Conservation (phyloP, 2,888 invertebrate genomes). For the Rutpela maculata region DNA sequence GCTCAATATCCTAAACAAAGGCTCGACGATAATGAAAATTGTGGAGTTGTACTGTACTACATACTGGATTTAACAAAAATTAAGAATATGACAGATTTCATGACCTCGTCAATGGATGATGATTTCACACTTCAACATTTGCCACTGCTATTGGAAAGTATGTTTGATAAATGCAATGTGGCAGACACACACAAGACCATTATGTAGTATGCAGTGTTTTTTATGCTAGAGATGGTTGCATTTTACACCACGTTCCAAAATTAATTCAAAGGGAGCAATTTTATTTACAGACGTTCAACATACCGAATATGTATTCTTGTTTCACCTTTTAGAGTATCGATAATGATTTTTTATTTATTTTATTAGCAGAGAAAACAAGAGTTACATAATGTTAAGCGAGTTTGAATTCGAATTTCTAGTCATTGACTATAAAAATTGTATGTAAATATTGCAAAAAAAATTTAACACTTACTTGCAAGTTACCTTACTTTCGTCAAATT, state of each 20-base stretch:
- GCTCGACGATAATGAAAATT: constrained; percentile 20
- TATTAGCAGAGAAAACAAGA: not conserved
- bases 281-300: not conserved
- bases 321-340: not conserved
- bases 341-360: not conserved
- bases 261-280: not conserved
- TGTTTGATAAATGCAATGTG: constrained; percentile 14
- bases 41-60: constrained; percentile 20
- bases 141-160: not conserved
- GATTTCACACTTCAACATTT: constrained; percentile 11
- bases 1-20: too few relatives aligned
- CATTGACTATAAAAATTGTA: constrained; percentile 10
- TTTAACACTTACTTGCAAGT: too few relatives aligned
- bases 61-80: not conserved
- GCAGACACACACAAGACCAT: not conserved
- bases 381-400: not conserved
- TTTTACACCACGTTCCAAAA: constrained; percentile 1
- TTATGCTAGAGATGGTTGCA: constrained; percentile 23
- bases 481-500: too few relatives aligned
- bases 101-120: not conserved
- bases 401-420: constrained; percentile 5
- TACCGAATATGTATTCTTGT: not conserved
- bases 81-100: not conserved
- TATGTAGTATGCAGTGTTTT: constrained; percentile 1
- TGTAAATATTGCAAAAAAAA: too few relatives aligned